Evolutionary conservation across 2,888 invertebrate genomes (phyloP).

Genomic region (Capitulum mitella): DNA sequence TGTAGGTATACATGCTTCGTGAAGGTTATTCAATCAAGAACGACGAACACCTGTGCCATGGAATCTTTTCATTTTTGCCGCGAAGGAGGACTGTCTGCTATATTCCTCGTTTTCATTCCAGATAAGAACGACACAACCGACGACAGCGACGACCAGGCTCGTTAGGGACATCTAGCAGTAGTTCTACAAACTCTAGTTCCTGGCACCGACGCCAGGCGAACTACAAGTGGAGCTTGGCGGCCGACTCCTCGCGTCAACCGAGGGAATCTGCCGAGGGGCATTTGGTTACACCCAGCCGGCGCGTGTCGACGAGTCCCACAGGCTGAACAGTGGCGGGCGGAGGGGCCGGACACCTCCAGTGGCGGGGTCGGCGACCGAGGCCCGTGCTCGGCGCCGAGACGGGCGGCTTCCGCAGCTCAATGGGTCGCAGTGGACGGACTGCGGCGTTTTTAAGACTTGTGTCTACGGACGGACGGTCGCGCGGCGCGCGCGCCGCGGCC

Average conservation of each 20-base stretch:
- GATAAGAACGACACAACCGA: conserved; percentile 41
- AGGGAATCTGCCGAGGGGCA: not conserved
- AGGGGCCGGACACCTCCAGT: not conserved
- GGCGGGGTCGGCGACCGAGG: not conserved
- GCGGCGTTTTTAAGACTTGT: too few relatives aligned
- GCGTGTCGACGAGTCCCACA: not conserved
- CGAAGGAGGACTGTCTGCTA: not conserved
- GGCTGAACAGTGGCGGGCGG: not conserved
- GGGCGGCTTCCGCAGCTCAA: too few relatives aligned
- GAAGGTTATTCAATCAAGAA: not conserved
- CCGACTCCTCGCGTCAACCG: not conserved
- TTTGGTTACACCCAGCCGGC: not conserved
- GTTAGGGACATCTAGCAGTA: conserved; percentile 25
- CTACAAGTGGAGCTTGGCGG: too few relatives aligned
- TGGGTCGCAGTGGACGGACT: too few relatives aligned
- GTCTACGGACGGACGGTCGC: not conserved
- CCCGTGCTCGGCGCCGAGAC: not conserved
- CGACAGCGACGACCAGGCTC: conserved; percentile 41
- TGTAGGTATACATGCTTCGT: not conserved
- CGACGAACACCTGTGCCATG: too few relatives aligned
- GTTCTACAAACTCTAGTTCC: not conserved
- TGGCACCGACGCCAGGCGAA: not conserved
- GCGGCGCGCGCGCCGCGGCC: not conserved
- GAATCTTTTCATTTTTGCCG: too few relatives aligned
- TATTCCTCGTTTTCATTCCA: conserved; percentile 33